Evolutionary conservation across 2,113 vertebrate genomes (phyloP).

Genomic region (Rostratula benghalensis): DNA sequence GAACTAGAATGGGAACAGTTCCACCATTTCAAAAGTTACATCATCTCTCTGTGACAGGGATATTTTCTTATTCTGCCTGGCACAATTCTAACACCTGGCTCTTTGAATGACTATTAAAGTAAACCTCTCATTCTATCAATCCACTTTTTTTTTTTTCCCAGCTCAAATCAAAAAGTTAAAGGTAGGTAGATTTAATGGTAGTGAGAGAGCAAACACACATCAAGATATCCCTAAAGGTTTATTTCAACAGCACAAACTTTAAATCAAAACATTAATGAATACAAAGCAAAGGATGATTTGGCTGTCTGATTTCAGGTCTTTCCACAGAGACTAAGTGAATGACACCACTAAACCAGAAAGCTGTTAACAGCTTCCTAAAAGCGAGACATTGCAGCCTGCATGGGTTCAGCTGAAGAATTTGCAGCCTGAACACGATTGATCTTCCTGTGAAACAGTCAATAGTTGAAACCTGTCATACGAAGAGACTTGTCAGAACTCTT

Average conservation of each 20-base stretch:
- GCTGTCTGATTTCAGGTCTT: conserved; percentile 7
- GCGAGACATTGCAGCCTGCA: background rate
- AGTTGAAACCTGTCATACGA: background rate
- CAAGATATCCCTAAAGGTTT: background rate
- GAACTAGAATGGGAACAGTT: background rate
- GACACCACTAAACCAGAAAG: background rate
- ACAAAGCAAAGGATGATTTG: background rate
- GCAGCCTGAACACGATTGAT: conserved; percentile 43
- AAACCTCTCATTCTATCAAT: background rate
- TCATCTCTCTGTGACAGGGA: background rate
- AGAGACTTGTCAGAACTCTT: background rate
- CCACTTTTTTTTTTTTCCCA: background rate
- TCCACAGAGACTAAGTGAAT: background rate
- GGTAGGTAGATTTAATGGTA: background rate
- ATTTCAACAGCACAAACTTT: background rate
- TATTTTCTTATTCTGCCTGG: background rate
- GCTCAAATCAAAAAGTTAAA: background rate
- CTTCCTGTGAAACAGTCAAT: conserved; percentile 14
- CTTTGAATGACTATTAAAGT: background rate
- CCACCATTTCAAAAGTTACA: background rate
- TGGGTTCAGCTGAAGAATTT: background rate
- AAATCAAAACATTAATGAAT: conserved; percentile 29
- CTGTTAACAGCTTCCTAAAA: conserved; percentile 5
- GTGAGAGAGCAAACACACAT: background rate
- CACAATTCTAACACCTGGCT: background rate